Evolutionary conservation across 2,113 vertebrate genomes (phyloP).

Genomic region (Ophthalmolycus amberensis): DNA sequence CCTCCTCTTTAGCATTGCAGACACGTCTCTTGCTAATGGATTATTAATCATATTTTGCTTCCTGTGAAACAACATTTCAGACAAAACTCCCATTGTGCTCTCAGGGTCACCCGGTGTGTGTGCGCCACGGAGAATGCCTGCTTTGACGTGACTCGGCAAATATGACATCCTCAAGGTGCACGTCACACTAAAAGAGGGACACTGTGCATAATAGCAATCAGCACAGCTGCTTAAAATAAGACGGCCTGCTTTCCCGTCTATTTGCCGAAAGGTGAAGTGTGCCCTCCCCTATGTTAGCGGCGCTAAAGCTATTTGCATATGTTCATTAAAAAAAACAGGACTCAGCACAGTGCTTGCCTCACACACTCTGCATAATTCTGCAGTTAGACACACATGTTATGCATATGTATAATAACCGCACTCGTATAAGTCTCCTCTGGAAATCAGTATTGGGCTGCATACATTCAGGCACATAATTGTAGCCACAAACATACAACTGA

Average conservation of each 20-base stretch:
- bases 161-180: constrained; percentile 22
- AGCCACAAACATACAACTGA: constrained; percentile 32
- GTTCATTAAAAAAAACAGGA: neutral
- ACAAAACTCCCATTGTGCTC: constrained; percentile 55
- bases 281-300: constrained; percentile 7
- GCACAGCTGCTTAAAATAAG: neutral
- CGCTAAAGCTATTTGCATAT: constrained; percentile 38
- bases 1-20: constrained; percentile 28
- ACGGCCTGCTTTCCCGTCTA: neutral
- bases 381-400: constrained; percentile 22
- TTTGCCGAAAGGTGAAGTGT: neutral
- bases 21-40: constrained; percentile 63
- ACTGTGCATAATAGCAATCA: neutral
- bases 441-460: neutral
- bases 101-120: constrained; percentile 31
- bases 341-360: neutral
- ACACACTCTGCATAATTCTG: constrained; percentile 16
- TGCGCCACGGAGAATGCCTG: neutral
- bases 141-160: constrained; percentile 25
- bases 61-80: constrained; percentile 52
- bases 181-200: neutral
- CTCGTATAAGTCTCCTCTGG: neutral
- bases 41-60: constrained; percentile 70
- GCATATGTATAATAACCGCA: neutral
- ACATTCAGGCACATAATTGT: constrained; percentile 27